Conservation (phyloP, 2,888 invertebrate genomes). For the Drosophila austrosaltans region DNA sequence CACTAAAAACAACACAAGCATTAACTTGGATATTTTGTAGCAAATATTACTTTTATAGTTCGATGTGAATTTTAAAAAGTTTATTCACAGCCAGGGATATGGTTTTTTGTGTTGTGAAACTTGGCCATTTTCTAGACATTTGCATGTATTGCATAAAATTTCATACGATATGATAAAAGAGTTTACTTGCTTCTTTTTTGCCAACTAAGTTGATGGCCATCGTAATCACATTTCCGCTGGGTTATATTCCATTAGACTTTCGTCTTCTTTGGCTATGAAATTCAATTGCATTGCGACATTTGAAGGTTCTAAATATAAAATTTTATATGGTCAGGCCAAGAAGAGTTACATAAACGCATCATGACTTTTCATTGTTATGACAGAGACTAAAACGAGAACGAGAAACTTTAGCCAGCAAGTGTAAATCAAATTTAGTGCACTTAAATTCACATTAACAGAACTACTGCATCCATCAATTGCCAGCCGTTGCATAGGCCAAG, state of each 20-base stretch:
- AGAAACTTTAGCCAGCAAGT: background rate
- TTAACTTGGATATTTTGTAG: background rate
- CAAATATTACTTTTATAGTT: background rate
- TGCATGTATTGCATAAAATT: slow-evolving; percentile 10
- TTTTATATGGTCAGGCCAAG: slow-evolving; percentile 26
- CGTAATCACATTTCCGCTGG: slow-evolving; percentile 30
- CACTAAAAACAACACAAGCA: background rate
- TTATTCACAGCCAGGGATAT: background rate
- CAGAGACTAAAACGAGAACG: background rate
- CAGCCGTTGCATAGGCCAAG: slow-evolving; percentile 41
- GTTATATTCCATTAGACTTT: slow-evolving; percentile 1
- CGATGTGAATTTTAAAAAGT: background rate
- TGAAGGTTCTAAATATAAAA: slow-evolving; percentile 27
- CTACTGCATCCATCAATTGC: slow-evolving; percentile 31
- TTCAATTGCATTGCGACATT: slow-evolving; percentile 23
- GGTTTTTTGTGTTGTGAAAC: background rate
- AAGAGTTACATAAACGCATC: slow-evolving; percentile 5
- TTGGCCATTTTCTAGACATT: background rate
- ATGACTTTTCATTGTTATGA: slow-evolving; percentile 36
- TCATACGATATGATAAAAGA: slow-evolving; percentile 7
- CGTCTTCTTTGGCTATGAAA: slow-evolving; percentile 9
- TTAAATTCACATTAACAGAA: slow-evolving; percentile 30
- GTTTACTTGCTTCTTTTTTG: slow-evolving; percentile 18
- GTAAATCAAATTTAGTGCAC: slow-evolving; percentile 41
- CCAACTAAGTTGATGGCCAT: slow-evolving; percentile 37